Conservation (phyloP, 2,888 invertebrate genomes). For the Endotricha flammealis region DNA sequence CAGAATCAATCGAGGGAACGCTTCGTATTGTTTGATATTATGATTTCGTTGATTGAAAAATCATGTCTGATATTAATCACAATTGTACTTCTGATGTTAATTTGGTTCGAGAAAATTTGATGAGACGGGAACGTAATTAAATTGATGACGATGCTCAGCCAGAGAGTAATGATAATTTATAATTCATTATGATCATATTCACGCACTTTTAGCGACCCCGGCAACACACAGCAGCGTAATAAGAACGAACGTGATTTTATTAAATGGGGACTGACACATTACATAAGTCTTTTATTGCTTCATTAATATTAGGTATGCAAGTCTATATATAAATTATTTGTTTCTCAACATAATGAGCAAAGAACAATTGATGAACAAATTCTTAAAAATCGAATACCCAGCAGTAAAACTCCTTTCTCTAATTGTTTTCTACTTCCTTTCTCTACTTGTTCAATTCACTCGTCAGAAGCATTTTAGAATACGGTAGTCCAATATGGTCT, state of each 20-base stretch:
- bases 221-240: constrained; percentile 10
- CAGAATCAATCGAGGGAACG: background rate
- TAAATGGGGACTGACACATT: background rate
- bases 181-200: constrained; percentile 42
- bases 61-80: constrained; percentile 13
- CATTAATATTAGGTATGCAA: too few species aligned
- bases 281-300: too few species aligned
- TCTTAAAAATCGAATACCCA: too few species aligned
- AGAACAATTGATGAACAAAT: too few species aligned
- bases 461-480: too few species aligned
- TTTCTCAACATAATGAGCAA: too few species aligned
- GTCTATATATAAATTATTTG: too few species aligned
- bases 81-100: constrained; percentile 29
- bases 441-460: too few species aligned
- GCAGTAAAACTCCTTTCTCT: too few species aligned
- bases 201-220: constrained; percentile 24
- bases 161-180: constrained; percentile 42
- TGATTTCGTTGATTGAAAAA: constrained; percentile 8
- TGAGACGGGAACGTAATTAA: constrained; percentile 39
- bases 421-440: too few species aligned
- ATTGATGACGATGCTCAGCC: constrained; percentile 41
- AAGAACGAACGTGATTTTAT: constrained; percentile 5
- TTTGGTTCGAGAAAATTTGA: constrained; percentile 33
- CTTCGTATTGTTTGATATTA: background rate
- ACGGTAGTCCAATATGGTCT: too few species aligned